phyloP scores from a whole-genome alignment of 2,113 vertebrate genomes.

The Rhea pennata region DNA sequence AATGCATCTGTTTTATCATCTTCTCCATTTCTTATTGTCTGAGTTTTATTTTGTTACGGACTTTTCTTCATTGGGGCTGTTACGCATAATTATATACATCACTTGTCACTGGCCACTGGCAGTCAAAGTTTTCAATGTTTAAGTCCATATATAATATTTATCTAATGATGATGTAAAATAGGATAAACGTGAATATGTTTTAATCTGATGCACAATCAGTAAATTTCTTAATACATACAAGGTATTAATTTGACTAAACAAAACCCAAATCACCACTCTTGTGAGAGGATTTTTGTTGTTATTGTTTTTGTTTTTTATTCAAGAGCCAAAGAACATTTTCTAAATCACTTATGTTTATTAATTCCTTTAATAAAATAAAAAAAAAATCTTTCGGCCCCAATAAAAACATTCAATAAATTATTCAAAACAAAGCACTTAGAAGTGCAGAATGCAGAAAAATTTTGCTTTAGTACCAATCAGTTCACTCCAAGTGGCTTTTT shows the following conservation, averaged over 20 bases:
- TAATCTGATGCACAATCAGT: background rate
- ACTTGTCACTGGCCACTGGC: background rate
- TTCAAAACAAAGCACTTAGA: background rate
- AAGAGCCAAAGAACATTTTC: background rate
- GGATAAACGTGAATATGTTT: background rate
- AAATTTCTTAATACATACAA: background rate
- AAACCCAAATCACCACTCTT: background rate
- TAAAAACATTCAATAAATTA: background rate
- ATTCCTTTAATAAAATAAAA: background rate
- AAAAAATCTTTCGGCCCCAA: background rate
- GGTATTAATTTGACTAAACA: background rate
- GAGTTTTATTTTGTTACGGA: background rate
- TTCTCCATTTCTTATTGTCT: background rate
- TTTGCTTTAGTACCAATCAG: background rate
- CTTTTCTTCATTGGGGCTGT: background rate
- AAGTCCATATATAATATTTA: background rate
- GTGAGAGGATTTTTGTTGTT: too few species aligned
- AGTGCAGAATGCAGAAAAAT: background rate
- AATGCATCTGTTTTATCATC: background rate
- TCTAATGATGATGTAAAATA: background rate
- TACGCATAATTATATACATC: background rate
- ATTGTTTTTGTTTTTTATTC: background rate
- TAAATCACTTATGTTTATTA: background rate
- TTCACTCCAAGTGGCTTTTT: background rate
- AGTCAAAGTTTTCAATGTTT: background rate